A percentile compares a stretch with the other conserved stretches of the same genome.
These are phyloP conservation scores for Anas capensis DNA, from an alignment of 2,797 vertebrate genomes.

Conservation along the genomic window DNA sequence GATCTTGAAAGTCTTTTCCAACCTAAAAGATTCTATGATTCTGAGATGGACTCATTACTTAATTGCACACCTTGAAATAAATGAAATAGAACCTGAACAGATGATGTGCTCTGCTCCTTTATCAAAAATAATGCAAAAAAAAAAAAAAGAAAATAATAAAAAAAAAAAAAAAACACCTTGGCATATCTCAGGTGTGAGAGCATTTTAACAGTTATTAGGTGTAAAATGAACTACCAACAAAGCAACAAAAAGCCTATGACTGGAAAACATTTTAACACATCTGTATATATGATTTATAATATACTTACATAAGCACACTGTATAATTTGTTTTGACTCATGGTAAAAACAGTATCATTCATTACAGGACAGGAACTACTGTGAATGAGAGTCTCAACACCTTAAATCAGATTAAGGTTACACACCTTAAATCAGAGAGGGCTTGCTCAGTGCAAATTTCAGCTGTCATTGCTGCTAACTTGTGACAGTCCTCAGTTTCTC, in stretches of 20 bases:
- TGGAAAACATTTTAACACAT: background rate
- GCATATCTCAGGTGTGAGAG: background rate
- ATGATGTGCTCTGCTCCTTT: background rate
- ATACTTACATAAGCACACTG: background rate
- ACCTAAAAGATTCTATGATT: too few species aligned
- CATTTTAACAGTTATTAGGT: background rate
- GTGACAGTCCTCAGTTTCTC: background rate
- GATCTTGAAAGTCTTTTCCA: too few species aligned
- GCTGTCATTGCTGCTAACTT: background rate
- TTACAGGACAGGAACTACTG: background rate
- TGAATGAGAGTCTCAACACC: background rate
- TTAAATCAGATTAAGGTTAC: background rate
- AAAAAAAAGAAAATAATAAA: background rate
- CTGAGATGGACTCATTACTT: background rate
- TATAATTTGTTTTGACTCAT: background rate
- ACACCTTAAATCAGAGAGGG: background rate
- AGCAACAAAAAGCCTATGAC: background rate
- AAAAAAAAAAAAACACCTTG: background rate
- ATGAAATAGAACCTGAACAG: background rate
- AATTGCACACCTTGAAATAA: background rate
- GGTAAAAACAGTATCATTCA: background rate
- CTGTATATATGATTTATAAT: rapidly evolving
- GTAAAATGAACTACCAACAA: background rate
- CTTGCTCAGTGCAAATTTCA: background rate
- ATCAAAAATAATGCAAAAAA: background rate